Percentiles rank a stretch among this genome's conserved stretches.
Evolutionary conservation across 35 echinoderm and acorn worm species (phyloP).

Genomic region (Holothuria glaberrima): DNA sequence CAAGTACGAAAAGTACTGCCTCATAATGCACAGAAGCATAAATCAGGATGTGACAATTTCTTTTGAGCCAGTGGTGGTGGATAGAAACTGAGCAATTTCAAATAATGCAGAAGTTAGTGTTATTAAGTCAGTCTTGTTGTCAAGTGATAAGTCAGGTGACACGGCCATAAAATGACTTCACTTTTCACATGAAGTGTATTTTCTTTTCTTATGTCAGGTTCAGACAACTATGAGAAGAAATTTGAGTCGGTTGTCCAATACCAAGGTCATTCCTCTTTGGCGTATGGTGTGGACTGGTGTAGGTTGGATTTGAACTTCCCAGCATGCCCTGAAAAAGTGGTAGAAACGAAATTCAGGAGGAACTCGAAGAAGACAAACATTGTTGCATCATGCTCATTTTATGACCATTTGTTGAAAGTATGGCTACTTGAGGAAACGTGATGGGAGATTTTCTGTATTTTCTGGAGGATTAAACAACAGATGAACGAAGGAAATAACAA

Average conservation of each 20-base stretch:
- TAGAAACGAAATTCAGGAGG: background rate
- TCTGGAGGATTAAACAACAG: background rate
- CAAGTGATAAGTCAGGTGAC: no score
- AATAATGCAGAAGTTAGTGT: no score
- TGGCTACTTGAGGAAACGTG: constrained; percentile 39
- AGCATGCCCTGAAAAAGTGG: background rate
- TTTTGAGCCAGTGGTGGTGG: no score
- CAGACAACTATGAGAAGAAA: background rate
- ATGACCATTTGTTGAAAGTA: constrained; percentile 74
- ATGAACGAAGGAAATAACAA: background rate
- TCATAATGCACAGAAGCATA: no score
- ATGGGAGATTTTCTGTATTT: background rate
- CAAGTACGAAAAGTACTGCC: no score
- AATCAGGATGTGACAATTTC: no score
- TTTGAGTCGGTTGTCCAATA: constrained; percentile 63
- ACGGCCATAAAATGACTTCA: no score
- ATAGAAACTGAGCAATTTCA: no score
- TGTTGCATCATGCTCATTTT: constrained; percentile 93
- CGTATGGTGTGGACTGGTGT: constrained; percentile 98
- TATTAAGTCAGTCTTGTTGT: no score
- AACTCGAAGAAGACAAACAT: background rate
- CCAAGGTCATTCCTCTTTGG: constrained; percentile 82
- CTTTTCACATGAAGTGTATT: no score
- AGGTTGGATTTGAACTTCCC: background rate
- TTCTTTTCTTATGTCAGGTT: no score